These are phyloP conservation scores for Tigriopus japonicus DNA, from an alignment of 1,140 invertebrate genomes.

Conservation along the genomic window DNA sequence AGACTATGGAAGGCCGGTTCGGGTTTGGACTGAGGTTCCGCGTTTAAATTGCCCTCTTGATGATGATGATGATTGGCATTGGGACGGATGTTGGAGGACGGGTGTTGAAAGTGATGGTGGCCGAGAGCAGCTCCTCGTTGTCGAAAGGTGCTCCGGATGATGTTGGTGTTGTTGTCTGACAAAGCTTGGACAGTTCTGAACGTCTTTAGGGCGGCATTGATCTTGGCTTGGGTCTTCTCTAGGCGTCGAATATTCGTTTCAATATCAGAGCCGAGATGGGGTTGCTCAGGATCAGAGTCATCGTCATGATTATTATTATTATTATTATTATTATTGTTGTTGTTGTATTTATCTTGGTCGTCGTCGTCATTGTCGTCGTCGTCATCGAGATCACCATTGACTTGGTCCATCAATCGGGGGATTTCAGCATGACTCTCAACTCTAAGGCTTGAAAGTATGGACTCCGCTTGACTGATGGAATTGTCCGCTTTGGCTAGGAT, in stretches of 20 bases:
- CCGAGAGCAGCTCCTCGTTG: too few species aligned
- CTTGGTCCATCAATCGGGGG: not conserved
- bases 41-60: too few species aligned
- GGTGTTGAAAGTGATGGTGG: too few species aligned
- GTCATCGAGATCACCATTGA: not conserved
- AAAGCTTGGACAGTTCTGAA: constrained; percentile 10
- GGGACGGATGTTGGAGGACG: too few species aligned
- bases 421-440: not conserved
- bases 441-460: constrained; percentile 10
- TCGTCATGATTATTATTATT: too few species aligned
- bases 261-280: constrained; percentile 16
- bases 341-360: not conserved
- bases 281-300: too few species aligned
- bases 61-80: too few species aligned
- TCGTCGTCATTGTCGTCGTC: not conserved
- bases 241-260: constrained; percentile 17
- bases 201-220: constrained; percentile 15
- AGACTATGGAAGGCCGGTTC: too few species aligned
- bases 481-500: constrained; percentile 4
- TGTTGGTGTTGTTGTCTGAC: too few species aligned
- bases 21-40: too few species aligned
- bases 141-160: too few species aligned
- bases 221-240: constrained; percentile 16
- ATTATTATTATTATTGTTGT: too few species aligned
- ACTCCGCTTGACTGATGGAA: constrained; percentile 8